These are phyloP conservation scores for Mythimna lalbum DNA, from an alignment of 2,888 invertebrate genomes.

Conservation along the genomic window DNA sequence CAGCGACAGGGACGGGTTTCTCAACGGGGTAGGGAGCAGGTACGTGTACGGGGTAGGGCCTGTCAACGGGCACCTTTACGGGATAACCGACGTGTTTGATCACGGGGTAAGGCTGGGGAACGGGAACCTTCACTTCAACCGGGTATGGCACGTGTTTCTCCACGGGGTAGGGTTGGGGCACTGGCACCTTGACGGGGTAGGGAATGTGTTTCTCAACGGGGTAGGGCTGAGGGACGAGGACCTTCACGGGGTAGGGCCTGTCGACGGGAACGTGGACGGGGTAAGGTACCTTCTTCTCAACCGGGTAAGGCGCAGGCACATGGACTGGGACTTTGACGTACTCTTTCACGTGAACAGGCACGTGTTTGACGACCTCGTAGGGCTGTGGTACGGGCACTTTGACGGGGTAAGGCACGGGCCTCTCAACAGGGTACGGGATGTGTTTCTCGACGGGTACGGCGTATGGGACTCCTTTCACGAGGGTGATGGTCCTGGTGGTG, in stretches of 20 bases:
- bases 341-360: slow-evolving; percentile 94
- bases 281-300: slow-evolving; percentile 94
- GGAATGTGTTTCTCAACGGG: slow-evolving; percentile 95
- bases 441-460: slow-evolving; percentile 91
- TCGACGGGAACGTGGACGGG: slow-evolving; percentile 94
- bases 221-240: slow-evolving; percentile 94
- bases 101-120: slow-evolving; percentile 94
- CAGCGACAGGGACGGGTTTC: slow-evolving; percentile 91
- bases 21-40: slow-evolving; percentile 91
- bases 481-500: slow-evolving; percentile 92
- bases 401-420: slow-evolving; percentile 92
- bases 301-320: slow-evolving; percentile 94
- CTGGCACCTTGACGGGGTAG: slow-evolving; percentile 94
- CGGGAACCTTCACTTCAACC: slow-evolving; percentile 93
- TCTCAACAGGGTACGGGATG: slow-evolving; percentile 92
- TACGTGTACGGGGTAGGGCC: slow-evolving; percentile 93
- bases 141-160: slow-evolving; percentile 94
- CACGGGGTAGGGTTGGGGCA: slow-evolving; percentile 94
- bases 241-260: slow-evolving; percentile 95
- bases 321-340: slow-evolving; percentile 95
- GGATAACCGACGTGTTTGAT: slow-evolving; percentile 92
- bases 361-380: slow-evolving; percentile 93
- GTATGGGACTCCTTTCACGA: slow-evolving; percentile 92
- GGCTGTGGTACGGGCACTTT: slow-evolving; percentile 93
- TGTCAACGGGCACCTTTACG: slow-evolving; percentile 93